phyloP scores from a whole-genome alignment of 2,797 vertebrate genomes.

The Austrolebias charrua region DNA sequence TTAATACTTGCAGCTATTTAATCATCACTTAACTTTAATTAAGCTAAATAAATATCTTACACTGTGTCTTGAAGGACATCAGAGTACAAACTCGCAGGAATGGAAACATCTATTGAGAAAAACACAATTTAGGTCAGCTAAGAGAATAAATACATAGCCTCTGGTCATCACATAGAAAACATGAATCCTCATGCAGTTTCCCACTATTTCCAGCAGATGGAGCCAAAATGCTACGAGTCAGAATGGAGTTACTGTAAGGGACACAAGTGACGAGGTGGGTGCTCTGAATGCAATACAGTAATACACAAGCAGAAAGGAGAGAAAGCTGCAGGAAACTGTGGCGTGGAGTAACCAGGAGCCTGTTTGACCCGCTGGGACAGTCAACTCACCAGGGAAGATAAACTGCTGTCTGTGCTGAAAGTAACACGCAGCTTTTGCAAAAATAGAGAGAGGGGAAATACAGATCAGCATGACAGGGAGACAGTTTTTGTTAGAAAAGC shows the following conservation, averaged over 20 bases:
- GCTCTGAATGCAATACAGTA: constrained; percentile 8
- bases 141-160: background rate
- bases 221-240: constrained; percentile 16
- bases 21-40: background rate
- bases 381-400: constrained; percentile 99
- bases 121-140: background rate
- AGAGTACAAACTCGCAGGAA: constrained; percentile 76
- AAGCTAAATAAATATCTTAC: constrained; percentile 70
- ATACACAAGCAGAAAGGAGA: constrained; percentile 47
- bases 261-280: background rate
- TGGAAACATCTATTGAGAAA: constrained; percentile 84
- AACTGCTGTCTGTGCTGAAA: constrained; percentile 99
- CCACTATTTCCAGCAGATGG: constrained; percentile 69
- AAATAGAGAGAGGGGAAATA: constrained; percentile 54
- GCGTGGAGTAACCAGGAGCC: constrained; percentile 20
- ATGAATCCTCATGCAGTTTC: constrained; percentile 45
- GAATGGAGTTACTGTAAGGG: background rate
- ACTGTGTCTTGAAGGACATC: constrained; percentile 82
- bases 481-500: constrained; percentile 58
- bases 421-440: constrained; percentile 94
- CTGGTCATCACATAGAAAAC: background rate
- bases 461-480: constrained; percentile 47
- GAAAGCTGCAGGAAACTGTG: constrained; percentile 10
- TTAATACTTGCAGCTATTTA: background rate
- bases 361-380: constrained; percentile 22